Evolutionary conservation across 2,888 invertebrate species (phyloP).

Genomic region (Petrolisthes cinctipes): DNA sequence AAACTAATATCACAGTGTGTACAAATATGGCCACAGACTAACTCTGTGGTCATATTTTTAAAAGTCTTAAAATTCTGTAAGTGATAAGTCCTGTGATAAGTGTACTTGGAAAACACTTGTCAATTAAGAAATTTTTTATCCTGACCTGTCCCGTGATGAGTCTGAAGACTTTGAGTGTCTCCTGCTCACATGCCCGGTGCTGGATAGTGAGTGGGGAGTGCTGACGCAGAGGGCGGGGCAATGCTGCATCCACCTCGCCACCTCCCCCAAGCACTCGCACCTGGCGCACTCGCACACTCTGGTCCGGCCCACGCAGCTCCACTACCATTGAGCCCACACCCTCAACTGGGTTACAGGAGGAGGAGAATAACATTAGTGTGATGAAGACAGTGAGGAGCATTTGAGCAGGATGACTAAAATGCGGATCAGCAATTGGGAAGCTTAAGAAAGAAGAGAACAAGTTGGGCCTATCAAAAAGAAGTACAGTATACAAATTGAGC

Average conservation of each 20-base stretch:
- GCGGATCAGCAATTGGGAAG: background rate
- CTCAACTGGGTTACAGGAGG: constrained; percentile 23
- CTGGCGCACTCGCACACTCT: constrained; percentile 89
- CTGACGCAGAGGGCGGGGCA: constrained; percentile 68
- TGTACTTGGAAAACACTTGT: too few species aligned
- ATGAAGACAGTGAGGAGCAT: background rate
- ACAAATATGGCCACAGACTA: too few species aligned
- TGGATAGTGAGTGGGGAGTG: constrained; percentile 76
- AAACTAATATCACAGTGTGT: too few species aligned
- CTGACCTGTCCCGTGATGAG: constrained; percentile 87
- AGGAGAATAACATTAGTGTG: background rate
- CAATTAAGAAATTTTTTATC: background rate
- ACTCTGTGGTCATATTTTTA: too few species aligned
- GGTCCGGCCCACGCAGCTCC: constrained; percentile 91
- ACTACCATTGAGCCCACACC: constrained; percentile 73
- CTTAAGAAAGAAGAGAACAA: too few species aligned
- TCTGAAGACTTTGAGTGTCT: constrained; percentile 91
- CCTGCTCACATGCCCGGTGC: constrained; percentile 88
- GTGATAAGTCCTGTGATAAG: too few species aligned
- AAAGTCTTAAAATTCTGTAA: too few species aligned
- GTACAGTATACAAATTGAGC: too few species aligned
- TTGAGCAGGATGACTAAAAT: background rate
- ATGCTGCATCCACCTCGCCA: constrained; percentile 71
- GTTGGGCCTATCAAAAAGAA: too few species aligned
- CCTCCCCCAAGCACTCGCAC: constrained; percentile 79